Evolutionary conservation across 1,140 invertebrate species (phyloP).

Genomic region (Drosophila kepulauana): DNA sequence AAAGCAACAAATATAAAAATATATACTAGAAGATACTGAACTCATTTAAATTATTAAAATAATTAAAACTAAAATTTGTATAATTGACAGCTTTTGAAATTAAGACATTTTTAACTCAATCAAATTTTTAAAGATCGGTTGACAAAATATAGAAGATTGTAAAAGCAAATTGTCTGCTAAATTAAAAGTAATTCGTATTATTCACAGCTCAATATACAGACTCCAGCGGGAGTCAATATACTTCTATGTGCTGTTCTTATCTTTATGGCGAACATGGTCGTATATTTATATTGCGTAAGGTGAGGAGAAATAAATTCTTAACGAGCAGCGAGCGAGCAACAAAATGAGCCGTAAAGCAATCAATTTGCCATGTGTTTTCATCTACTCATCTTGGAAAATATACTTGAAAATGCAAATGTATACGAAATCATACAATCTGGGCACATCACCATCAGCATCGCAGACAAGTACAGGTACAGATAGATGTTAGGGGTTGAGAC

Average conservation of each 20-base stretch:
- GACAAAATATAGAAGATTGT: no score
- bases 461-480: constrained; percentile 29
- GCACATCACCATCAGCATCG: constrained; percentile 27
- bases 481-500: no score
- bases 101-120: no score
- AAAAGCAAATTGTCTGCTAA: no score
- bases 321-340: constrained; percentile 59
- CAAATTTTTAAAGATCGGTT: no score
- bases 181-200: no score
- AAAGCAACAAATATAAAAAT: not conserved
- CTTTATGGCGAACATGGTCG: constrained; percentile 47
- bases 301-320: constrained; percentile 65
- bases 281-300: constrained; percentile 43
- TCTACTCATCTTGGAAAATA: constrained; percentile 58
- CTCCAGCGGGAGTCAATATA: not conserved
- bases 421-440: constrained; percentile 28
- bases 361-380: constrained; percentile 78
- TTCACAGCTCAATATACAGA: not conserved
- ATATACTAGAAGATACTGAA: not conserved
- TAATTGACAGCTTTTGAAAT: no score
- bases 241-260: constrained; percentile 14
- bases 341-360: constrained; percentile 82
- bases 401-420: constrained; percentile 56
- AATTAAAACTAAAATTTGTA: no score
- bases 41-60: no score